Conservation (phyloP, 2,888 invertebrate species). For the Drosophila tanythrix region DNA sequence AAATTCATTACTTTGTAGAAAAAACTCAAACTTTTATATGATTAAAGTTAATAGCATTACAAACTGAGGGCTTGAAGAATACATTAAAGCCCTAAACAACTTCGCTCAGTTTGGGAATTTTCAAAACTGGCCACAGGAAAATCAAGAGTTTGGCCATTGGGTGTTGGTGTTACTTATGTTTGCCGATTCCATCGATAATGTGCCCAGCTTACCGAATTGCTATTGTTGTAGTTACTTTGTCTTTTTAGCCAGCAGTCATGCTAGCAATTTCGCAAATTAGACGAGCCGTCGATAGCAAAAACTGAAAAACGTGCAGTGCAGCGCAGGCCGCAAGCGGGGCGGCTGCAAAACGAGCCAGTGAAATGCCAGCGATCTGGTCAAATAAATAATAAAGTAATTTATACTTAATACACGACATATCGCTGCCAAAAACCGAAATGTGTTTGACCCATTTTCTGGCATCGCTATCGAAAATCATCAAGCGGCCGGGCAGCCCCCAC, state of each 20-base stretch:
- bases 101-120: neutral
- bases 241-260: slow-evolving; percentile 17
- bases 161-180: slow-evolving; percentile 25
- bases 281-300: slow-evolving; percentile 31
- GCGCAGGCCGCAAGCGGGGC: slow-evolving; percentile 5
- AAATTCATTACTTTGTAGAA: neutral
- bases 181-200: slow-evolving; percentile 36
- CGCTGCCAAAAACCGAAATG: slow-evolving; percentile 50
- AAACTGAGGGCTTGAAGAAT: neutral
- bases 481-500: slow-evolving; percentile 33
- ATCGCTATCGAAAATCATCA: slow-evolving; percentile 54
- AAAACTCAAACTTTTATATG: neutral
- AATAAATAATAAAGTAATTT: slow-evolving; percentile 75
- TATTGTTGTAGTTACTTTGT: slow-evolving; percentile 4
- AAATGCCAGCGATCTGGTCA: slow-evolving; percentile 29
- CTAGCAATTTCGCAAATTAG: slow-evolving; percentile 61
- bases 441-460: slow-evolving; percentile 65
- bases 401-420: slow-evolving; percentile 64
- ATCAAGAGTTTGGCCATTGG: neutral
- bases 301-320: slow-evolving; percentile 4
- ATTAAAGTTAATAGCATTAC: neutral
- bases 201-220: slow-evolving; percentile 10
- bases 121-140: neutral
- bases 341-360: neutral
- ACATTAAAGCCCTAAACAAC: neutral